Conservation (phyloP, 1,140 invertebrate species). For the Eriocheir sinensis region DNA sequence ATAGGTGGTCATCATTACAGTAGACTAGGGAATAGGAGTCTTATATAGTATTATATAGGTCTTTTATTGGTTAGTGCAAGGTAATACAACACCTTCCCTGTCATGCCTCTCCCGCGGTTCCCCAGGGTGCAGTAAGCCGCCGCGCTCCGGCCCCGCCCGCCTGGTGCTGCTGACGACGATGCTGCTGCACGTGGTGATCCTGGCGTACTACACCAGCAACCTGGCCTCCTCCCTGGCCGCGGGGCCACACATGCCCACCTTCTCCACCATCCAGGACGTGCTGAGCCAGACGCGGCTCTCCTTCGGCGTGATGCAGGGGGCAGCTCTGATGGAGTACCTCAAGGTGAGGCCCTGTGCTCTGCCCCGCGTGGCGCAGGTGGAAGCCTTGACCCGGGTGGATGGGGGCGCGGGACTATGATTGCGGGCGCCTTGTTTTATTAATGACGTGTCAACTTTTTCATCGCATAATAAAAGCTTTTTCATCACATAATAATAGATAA, state of each 20-base stretch:
- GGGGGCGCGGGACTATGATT: too few species aligned
- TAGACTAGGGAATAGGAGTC: too few species aligned
- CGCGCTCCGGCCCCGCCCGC: neutral
- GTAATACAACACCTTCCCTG: neutral
- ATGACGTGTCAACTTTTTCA: too few species aligned
- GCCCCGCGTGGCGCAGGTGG: too few species aligned
- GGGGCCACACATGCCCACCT: neutral
- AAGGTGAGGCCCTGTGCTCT: neutral
- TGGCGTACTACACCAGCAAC: conserved; percentile 42
- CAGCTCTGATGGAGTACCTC: neutral
- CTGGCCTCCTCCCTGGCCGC: conserved; percentile 36
- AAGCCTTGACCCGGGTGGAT: too few species aligned
- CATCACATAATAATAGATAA: too few species aligned
- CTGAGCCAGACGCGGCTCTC: neutral
- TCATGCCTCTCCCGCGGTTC: neutral
- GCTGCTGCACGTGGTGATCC: conserved; percentile 5
- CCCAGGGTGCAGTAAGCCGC: neutral
- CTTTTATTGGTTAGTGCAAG: too few species aligned
- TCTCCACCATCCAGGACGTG: neutral
- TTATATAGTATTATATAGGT: too few species aligned
- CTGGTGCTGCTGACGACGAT: neutral
- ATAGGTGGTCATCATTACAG: too few species aligned
- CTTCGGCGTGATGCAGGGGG: neutral
- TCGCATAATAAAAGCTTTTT: too few species aligned
- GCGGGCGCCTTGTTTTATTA: too few species aligned